Evolutionary conservation across 1,140 invertebrate genomes (phyloP), one percentile per base, ranked within the genome.

Genomic region (Cyrtorhinus lividipennis): DNA sequence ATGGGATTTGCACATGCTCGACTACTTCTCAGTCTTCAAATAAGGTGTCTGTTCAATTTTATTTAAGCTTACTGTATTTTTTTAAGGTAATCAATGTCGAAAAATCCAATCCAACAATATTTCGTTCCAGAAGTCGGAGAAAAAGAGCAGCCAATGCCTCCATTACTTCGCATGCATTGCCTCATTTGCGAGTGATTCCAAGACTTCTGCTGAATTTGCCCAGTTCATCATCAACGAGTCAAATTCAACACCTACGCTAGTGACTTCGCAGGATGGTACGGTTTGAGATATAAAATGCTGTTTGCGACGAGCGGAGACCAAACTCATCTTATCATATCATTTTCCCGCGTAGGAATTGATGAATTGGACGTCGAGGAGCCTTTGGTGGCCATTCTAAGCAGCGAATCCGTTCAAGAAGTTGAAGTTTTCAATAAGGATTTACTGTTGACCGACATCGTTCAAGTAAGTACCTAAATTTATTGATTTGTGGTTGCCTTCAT

Each of bases 141-240:
- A 75, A 71, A 69, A 63, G 66, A 10, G 10, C 18, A 20, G 12
- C 18, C 3, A 13, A 20, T 83, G 81, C 67, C 72, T 80, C 27
- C 81, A 83, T 69, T 83, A 80, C 73, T 88, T 87, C 73, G 81
- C 85, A n/a, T 88, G 86, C 71, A 74, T 88, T 25, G 84, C 83
- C 74, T 86, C 86, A 56, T 86, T 90, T 76, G 81, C 83, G n/a
- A 86, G 85, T 72, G 81, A 87, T 73, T 72, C 78, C 15, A 81
- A 81, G 69, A 75, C 86, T 63, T 71, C 76, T 26, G 77, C 82
- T 66, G 86, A 90, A 71, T 90, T 88, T 77, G 73, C 78, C 46
- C 78, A 77, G 72, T 85, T 81, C 66, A 77, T 85, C n/a, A 78
- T 79, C 68, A 71, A 80, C 48, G 79, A 81, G 69, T 65, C 58